Evolutionary conservation across 2,113 vertebrate species (phyloP).

Genomic region (Proteles cristata): DNA sequence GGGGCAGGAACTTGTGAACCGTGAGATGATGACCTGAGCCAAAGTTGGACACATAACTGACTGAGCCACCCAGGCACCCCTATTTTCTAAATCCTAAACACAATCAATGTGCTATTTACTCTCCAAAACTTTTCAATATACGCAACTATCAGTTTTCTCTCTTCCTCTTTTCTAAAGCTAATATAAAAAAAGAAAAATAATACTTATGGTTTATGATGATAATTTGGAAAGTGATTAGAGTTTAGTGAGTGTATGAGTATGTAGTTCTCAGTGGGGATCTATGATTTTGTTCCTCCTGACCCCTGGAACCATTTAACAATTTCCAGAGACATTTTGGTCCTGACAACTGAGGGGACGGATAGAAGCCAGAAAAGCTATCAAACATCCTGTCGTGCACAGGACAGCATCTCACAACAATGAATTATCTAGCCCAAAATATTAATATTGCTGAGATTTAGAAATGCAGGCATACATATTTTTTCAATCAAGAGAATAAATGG

Average conservation of each 20-base stretch:
- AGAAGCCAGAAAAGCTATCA: not conserved
- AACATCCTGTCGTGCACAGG: not conserved
- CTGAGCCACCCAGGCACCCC: no score
- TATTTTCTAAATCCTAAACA: slow-evolving; percentile 6
- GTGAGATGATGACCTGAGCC: no score
- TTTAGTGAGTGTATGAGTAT: not conserved
- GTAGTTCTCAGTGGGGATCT: not conserved
- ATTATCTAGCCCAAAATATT: not conserved
- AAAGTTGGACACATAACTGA: no score
- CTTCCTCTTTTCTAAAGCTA: not conserved
- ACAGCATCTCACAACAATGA: not conserved
- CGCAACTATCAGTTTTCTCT: not conserved
- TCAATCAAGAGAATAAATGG: not conserved
- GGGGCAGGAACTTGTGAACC: no score
- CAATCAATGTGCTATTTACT: slow-evolving; percentile 23
- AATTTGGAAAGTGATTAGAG: not conserved
- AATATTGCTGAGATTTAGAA: not conserved
- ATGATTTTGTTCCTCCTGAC: not conserved
- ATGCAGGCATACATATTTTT: not conserved
- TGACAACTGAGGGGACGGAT: not conserved
- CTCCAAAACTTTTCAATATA: not conserved
- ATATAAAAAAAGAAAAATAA: not conserved
- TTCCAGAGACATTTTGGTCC: not conserved
- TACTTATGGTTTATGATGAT: not conserved
- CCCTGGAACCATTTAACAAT: not conserved